Percentiles rank a stretch among this genome's conserved stretches.
These are phyloP conservation scores for Ursus arctos DNA, from an alignment of 2,113 vertebrate species.

Conservation along the genomic window DNA sequence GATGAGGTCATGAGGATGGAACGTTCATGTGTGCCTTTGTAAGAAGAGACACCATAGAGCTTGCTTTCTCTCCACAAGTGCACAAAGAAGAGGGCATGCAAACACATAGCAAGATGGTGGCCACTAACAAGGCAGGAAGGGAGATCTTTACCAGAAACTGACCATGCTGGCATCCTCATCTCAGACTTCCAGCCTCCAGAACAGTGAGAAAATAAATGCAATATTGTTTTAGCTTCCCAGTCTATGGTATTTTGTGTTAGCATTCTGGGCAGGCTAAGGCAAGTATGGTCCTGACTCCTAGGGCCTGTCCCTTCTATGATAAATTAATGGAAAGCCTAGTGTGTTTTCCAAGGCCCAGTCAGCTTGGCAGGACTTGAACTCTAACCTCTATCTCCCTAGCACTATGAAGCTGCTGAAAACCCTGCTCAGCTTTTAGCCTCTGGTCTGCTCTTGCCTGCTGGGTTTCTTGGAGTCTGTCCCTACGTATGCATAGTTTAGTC, in stretches of 20 bases:
- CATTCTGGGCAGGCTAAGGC: background rate
- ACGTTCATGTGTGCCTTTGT: background rate
- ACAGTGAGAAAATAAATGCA: background rate
- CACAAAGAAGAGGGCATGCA: background rate
- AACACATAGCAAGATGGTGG: background rate
- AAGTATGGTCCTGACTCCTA: background rate
- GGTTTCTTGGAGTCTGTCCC: background rate
- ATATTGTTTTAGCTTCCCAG: background rate
- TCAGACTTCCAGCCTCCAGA: background rate
- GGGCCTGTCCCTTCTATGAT: background rate
- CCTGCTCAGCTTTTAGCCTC: background rate
- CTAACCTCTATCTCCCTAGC: background rate
- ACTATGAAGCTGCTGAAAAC: background rate
- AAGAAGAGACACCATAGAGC: background rate
- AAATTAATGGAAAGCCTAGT: background rate
- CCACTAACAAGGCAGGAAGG: background rate
- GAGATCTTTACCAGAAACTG: background rate
- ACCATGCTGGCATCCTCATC: background rate
- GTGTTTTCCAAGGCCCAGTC: background rate
- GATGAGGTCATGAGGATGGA: background rate
- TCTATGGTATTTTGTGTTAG: background rate
- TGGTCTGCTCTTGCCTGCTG: background rate
- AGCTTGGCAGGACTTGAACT: background rate
- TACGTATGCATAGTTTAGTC: background rate
- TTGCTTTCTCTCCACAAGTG: background rate